Evolutionary conservation across 2,113 vertebrate species (phyloP), one percentile per base, ranked within the genome.

Genomic region (Recurvirostra avosetta): DNA sequence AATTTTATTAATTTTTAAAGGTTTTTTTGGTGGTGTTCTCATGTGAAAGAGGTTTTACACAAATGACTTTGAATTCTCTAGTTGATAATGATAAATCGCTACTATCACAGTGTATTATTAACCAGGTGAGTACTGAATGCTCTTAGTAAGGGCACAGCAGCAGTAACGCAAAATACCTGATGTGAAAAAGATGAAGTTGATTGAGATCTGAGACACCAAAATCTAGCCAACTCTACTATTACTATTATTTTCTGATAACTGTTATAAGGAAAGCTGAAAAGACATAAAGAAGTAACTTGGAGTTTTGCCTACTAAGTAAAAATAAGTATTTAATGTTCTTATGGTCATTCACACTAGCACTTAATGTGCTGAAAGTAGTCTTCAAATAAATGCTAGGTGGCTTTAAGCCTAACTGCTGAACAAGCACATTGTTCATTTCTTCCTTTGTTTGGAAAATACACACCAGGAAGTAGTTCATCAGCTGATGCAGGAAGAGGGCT

Each of bases 381-480:
- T 88, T 45, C 43, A 45, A 59, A 55, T 20, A 78, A 71, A 41
- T 52, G 29, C 41, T 40, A 43, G n/a, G 34, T 58, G 16, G 43
- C 53, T 86, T 84, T 92, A 77, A 81, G 72, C 41, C 59, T 75
- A 77, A 67, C 76, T 11, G 70, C 56, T 63, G 45, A 76, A 76
- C 45, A 32, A 32, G 15, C 11, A 36, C 40, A 56, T 30, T 74
- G 86, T 70, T 93, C 11, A 2, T n/a, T 74, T 43, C 71, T 82
- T 87, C 67, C 84, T 95, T 87, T 91, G 81, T 92, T 88, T 85
- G 73, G 81, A 66, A 93, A 84, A 86, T 6, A 80, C 27, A 52
- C n/a, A 74, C 41, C 67, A 84, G 92, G 83, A 95, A 96, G 50
- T 14, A 85, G n/a, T 38, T 90, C 2, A 59, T 66, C 83, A 77